These are phyloP conservation scores for Drosophila cognata DNA, from an alignment of 2,888 invertebrate species.

Conservation along the genomic window DNA sequence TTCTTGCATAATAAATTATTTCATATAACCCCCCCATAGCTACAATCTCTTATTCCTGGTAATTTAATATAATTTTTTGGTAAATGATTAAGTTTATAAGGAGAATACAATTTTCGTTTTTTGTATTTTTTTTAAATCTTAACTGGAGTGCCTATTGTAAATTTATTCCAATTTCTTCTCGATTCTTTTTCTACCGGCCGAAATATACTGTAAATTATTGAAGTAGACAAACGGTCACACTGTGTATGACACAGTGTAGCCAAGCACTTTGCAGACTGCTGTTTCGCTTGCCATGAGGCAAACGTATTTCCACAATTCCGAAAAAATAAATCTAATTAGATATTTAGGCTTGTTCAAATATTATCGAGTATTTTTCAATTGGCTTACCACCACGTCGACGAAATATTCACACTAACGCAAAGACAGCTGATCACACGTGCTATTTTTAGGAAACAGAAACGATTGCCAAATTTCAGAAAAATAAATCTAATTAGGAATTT, in stretches of 20 bases:
- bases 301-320: background rate
- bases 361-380: background rate
- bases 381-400: background rate
- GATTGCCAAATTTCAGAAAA: background rate
- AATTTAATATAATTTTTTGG: constrained; percentile 18
- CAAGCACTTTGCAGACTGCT: constrained; percentile 30
- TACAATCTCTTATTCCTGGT: constrained; percentile 8
- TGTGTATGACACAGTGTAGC: background rate
- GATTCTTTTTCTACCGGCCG: background rate
- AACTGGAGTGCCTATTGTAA: constrained; percentile 7
- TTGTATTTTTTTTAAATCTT: constrained; percentile 7
- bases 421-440: constrained; percentile 42
- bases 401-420: constrained; percentile 12
- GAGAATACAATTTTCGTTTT: constrained; percentile 1
- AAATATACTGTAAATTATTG: background rate
- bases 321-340: background rate
- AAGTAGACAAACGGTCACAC: background rate
- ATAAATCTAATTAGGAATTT: background rate
- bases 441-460: constrained; percentile 69
- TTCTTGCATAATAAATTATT: constrained; percentile 75
- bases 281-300: constrained; percentile 15
- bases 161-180: constrained; percentile 13
- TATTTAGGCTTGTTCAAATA: background rate
- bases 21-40: constrained; percentile 22
- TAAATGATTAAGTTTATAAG: constrained; percentile 30